These are phyloP conservation scores for Drosophila helvetica DNA, from an alignment of 2,888 invertebrate genomes.

Conservation along the genomic window DNA sequence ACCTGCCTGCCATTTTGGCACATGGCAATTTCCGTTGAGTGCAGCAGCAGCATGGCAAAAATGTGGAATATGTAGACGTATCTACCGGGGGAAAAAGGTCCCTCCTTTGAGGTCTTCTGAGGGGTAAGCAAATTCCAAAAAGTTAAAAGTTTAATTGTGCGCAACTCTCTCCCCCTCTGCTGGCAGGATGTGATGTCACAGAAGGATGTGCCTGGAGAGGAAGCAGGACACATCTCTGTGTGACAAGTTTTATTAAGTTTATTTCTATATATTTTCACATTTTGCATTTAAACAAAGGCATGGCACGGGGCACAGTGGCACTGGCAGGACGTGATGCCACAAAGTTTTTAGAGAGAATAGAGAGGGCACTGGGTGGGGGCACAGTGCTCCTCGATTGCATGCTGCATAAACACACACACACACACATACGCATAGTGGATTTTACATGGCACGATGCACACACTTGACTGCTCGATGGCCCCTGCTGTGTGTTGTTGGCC, in stretches of 20 bases:
- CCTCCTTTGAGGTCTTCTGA: not conserved
- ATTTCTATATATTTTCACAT: constrained; percentile 59
- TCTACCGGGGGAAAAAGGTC: not conserved
- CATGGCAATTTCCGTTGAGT: constrained; percentile 73
- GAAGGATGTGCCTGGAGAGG: not conserved
- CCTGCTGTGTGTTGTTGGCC: constrained; percentile 26
- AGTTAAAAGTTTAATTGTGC: constrained; percentile 80
- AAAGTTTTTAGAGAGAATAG: constrained; percentile 44
- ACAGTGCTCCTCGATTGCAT: constrained; percentile 33
- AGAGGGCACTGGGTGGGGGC: not conserved
- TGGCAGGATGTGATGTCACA: constrained; percentile 31
- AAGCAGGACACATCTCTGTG: constrained; percentile 38
- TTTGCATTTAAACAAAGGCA: constrained; percentile 35
- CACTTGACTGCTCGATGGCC: constrained; percentile 73
- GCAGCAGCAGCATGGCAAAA: constrained; percentile 60
- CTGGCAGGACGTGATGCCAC: constrained; percentile 48
- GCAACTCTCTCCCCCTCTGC: constrained; percentile 34
- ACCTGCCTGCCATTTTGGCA: constrained; percentile 60
- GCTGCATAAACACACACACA: not conserved
- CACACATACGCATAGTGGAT: constrained; percentile 35
- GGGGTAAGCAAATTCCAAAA: constrained; percentile 57
- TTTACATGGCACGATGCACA: constrained; percentile 68
- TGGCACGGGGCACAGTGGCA: not conserved
- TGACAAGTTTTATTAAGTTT: constrained; percentile 78
- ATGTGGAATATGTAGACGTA: constrained; percentile 27